Percentiles rank a stretch among this genome's conserved stretches.
Conservation (phyloP, 2,113 vertebrate species). For the Stigmatopora nigra region DNA sequence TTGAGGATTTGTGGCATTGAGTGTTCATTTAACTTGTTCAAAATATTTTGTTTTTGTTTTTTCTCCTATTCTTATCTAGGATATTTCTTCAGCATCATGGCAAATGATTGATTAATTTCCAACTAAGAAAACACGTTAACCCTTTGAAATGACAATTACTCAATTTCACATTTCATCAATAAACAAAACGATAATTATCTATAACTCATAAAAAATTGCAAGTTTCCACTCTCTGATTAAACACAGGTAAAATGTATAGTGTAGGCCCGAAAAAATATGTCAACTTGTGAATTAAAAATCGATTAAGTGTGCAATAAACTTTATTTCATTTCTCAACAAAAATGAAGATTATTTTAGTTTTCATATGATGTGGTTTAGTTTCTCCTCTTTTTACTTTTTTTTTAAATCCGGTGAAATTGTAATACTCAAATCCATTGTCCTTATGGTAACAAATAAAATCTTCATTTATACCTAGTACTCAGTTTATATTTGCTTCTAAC, state of each 20-base stretch:
- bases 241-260: background rate
- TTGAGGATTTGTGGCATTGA: conserved; percentile 3
- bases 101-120: background rate
- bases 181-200: background rate
- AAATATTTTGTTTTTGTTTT: conserved; percentile 57
- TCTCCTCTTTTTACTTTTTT: background rate
- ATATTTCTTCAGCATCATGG: background rate
- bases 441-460: background rate
- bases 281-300: background rate
- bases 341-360: background rate
- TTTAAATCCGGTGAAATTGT: background rate
- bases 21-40: conserved; percentile 12
- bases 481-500: background rate
- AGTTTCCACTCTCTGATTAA: background rate
- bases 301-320: background rate
- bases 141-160: background rate
- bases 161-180: background rate
- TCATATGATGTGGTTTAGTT: no score
- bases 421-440: background rate
- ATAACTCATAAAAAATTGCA: background rate
- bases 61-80: conserved; percentile 8
- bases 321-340: background rate
- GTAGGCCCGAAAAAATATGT: background rate
- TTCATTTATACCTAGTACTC: background rate
- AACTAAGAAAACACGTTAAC: background rate